These are phyloP conservation scores for Nyctibius grandis DNA, from an alignment of 2,797 vertebrate species.

Conservation along the genomic window DNA sequence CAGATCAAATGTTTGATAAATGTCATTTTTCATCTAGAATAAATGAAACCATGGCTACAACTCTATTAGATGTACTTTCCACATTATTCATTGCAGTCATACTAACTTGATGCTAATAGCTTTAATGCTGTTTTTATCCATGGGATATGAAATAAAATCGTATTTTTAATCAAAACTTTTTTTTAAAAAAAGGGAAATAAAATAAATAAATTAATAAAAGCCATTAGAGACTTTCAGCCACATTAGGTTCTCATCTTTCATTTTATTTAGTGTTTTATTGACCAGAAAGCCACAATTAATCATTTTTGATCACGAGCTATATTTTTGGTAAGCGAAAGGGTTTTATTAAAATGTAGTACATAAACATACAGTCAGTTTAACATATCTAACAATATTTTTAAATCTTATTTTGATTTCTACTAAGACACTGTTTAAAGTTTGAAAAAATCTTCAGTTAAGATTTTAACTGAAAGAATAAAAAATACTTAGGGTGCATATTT, in stretches of 20 bases:
- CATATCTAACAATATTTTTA: neutral
- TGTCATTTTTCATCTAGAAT: slow-evolving; percentile 67
- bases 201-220: slow-evolving; percentile 2
- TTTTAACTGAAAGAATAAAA: neutral
- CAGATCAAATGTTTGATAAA: slow-evolving; percentile 68
- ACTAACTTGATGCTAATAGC: slow-evolving; percentile 41
- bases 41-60: slow-evolving; percentile 66
- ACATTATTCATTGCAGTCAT: slow-evolving; percentile 45
- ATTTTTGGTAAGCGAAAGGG: neutral
- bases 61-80: slow-evolving; percentile 50
- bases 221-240: neutral
- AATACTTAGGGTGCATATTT: neutral
- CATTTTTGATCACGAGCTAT: neutral
- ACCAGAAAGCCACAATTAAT: slow-evolving; percentile 46
- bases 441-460: neutral
- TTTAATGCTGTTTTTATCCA: slow-evolving; percentile 37
- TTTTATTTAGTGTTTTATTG: slow-evolving; percentile 53
- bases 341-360: neutral
- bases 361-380: neutral
- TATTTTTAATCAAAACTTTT: slow-evolving; percentile 39
- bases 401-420: neutral
- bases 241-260: neutral
- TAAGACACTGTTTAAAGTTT: neutral
- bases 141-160: slow-evolving; percentile 38
- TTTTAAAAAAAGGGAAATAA: neutral